Base-by-base conservation (phyloP, 1,140 invertebrate species). In the Oncopodura yosiiana region DNA sequence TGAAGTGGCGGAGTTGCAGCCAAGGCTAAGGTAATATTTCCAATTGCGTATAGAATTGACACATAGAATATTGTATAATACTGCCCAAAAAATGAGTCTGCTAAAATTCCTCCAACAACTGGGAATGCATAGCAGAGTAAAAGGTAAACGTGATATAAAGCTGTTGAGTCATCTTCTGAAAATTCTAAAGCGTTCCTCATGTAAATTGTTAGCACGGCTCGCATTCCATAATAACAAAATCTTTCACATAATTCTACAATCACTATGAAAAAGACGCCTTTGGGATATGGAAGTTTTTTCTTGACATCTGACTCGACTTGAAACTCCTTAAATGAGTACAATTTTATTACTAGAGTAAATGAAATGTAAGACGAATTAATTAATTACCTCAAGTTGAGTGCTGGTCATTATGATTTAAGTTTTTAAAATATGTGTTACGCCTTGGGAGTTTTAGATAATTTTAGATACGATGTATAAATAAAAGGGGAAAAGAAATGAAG, bases 211-310 rank as follows among this genome's bases (percentile, higher is more conserved):
- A 94, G 73, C 55, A 94, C 81, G 8, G 87, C 87, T 92, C 86
- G 81, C 84, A 95, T 89, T 67, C 93, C 93, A 81, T 95, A 96
- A 69, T 82, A 97, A 30, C 84, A 88, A 72, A 96, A 97, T 66
- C 93, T 77, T 73, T 96, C 93, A 70, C 93, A 95, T 24, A 39
- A 19, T 14, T 96, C 93, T 78, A 91, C 94, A 66, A 81, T 82
- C 53, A 97, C 77, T 65, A 97, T 95, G 70, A 94, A 94, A 66
- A 87, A 89, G 14, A 95, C 82, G 3, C 87, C 79, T 66, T 82
- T 84, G 0, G 93, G 92, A 68, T 92, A 94, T 14, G 77, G 79
- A 14, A 81, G 62, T 74, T 82, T 81, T 83, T 86, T 74, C 51
- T n/a, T n/a, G n/a, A n/a, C n/a, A n/a, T n/a, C n/a, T n/a, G n/a